A percentile compares a stretch with the other conserved stretches of the same genome.
phyloP scores from a whole-genome alignment of 1,140 invertebrate genomes.

The Zaprionus lachaisei region DNA sequence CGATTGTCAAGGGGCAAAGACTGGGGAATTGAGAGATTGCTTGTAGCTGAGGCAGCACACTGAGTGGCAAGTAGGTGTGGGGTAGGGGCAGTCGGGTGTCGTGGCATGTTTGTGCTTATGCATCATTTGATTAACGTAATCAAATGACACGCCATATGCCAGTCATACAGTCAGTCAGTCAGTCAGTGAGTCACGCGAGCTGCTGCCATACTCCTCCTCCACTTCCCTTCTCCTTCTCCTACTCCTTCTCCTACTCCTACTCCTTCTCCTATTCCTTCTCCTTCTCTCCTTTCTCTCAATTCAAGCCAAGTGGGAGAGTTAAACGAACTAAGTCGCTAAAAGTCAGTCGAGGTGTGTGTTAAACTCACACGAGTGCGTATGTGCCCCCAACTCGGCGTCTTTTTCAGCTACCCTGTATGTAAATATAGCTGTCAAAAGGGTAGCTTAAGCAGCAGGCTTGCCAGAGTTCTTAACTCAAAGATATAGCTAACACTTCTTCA shows the following conservation, averaged over 20 bases:
- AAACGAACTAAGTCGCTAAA: slow-evolving; percentile 44
- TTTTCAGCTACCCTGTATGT: slow-evolving; percentile 11
- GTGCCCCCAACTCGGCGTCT: neutral
- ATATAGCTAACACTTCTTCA: neutral
- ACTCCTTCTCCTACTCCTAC: neutral
- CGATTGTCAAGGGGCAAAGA: slow-evolving; percentile 22
- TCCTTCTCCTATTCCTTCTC: neutral
- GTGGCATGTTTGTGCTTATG: slow-evolving; percentile 65
- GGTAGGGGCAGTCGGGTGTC: neutral
- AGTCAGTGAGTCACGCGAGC: slow-evolving; percentile 38
- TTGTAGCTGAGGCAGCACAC: neutral
- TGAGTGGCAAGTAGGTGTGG: neutral
- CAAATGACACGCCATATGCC: slow-evolving; percentile 64
- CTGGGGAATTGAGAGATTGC: slow-evolving; percentile 4
- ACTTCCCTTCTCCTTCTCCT: neutral
- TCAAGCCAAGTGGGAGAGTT: slow-evolving; percentile 12
- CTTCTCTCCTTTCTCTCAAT: neutral
- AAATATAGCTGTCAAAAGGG: neutral
- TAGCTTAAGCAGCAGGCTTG: neutral
- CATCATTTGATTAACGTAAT: slow-evolving; percentile 83
- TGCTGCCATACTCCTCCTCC: neutral
- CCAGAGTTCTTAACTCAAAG: no score
- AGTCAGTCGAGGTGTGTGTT: slow-evolving; percentile 61
- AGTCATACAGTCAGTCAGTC: slow-evolving; percentile 56
- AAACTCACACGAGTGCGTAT: slow-evolving; percentile 46